Evolutionary conservation across 2,888 invertebrate species (phyloP).

Genomic region (Drosophila infuscata): DNA sequence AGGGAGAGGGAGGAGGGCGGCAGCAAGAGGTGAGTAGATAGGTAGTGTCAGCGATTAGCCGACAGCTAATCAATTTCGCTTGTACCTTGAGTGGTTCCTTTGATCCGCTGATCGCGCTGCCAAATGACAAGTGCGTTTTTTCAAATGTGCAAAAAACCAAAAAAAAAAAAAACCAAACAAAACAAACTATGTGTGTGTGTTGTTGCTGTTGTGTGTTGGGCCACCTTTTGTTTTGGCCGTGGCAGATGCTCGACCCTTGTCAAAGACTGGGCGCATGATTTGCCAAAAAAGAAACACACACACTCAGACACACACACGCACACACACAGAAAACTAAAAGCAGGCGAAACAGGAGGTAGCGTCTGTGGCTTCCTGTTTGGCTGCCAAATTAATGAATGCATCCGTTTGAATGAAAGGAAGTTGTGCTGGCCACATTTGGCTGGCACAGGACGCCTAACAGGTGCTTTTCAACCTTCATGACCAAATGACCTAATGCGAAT

Average conservation of each 20-base stretch:
- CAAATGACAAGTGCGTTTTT: conserved; percentile 72
- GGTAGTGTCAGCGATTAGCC: conserved; percentile 75
- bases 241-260: conserved; percentile 75
- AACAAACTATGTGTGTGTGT: neutral
- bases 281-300: conserved; percentile 32
- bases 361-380: conserved; percentile 55
- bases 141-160: conserved; percentile 48
- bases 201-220: conserved; percentile 3
- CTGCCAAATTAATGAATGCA: conserved; percentile 82
- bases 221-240: conserved; percentile 47
- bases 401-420: conserved; percentile 77
- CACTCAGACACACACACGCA: neutral
- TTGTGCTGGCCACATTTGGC: conserved; percentile 23
- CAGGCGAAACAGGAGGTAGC: conserved; percentile 39
- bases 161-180: neutral
- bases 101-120: conserved; percentile 15
- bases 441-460: conserved; percentile 56
- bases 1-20: neutral
- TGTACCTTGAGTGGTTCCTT: conserved; percentile 21
- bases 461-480: conserved; percentile 68
- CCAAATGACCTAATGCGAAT: conserved; percentile 81
- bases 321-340: neutral
- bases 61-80: conserved; percentile 76
- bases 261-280: conserved; percentile 59
- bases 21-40: conserved; percentile 8